Evolutionary conservation across 1,140 invertebrate genomes (phyloP).

Genomic region (Vollenhovia emeryi): DNA sequence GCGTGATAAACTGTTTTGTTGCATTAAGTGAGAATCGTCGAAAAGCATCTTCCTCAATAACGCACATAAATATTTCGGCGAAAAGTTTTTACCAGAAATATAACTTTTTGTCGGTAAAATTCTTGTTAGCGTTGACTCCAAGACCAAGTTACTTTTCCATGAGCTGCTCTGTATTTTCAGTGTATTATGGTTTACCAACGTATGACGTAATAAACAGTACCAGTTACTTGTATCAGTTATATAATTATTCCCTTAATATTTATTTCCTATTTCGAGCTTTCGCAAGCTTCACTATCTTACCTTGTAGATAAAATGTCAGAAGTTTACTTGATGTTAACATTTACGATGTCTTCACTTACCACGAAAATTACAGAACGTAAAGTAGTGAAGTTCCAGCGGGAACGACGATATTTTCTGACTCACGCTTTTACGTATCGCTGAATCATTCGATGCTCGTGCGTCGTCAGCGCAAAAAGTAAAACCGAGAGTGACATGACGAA

Average conservation of each 20-base stretch:
- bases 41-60: background rate
- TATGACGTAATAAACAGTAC: background rate
- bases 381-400: background rate
- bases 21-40: background rate
- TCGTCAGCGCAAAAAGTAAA: background rate
- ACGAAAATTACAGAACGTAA: background rate
- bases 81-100: background rate
- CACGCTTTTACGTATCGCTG: background rate
- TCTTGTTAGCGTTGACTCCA: background rate
- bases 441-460: background rate
- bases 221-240: background rate
- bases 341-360: background rate
- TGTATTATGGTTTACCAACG: background rate
- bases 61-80: too few species aligned
- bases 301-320: background rate
- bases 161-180: background rate
- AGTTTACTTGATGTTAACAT: background rate
- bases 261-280: background rate
- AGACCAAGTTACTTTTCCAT: background rate
- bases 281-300: background rate
- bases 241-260: background rate
- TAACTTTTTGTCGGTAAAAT: background rate
- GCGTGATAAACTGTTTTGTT: background rate
- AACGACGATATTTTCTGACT: slow-evolving; percentile 19
- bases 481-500: background rate